These are phyloP conservation scores for Anneissia japonica DNA, from an alignment of 35 echinoderm and acorn worm species.

Conservation along the genomic window DNA sequence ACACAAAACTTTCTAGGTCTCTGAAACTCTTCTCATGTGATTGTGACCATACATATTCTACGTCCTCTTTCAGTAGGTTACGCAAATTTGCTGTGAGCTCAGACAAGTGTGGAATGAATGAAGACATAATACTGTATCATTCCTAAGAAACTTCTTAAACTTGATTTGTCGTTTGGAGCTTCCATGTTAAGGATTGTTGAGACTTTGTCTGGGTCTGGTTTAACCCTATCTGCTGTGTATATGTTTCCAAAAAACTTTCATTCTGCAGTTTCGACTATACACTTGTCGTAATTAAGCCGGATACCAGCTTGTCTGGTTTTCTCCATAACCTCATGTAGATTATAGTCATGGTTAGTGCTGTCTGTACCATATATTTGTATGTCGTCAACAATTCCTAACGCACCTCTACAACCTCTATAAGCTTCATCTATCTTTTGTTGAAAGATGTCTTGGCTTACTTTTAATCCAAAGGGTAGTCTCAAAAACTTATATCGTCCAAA, in stretches of 20 bases:
- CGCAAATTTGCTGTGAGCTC: constrained; percentile 20
- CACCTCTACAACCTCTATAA: neutral
- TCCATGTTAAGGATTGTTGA: too few species aligned
- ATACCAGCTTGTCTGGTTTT: neutral
- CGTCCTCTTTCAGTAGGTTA: constrained; percentile 32
- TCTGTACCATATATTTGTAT: neutral
- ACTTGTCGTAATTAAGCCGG: too few species aligned
- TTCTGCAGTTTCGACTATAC: too few species aligned
- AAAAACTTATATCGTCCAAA: neutral
- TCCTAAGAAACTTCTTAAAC: constrained; percentile 27
- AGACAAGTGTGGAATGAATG: constrained; percentile 55
- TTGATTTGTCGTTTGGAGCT: too few species aligned
- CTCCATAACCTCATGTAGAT: neutral
- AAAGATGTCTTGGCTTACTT: neutral
- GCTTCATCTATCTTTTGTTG: neutral
- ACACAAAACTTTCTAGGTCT: neutral
- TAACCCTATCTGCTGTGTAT: too few species aligned
- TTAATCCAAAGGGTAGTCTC: neutral
- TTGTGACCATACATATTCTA: neutral
- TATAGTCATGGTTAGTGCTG: neutral
- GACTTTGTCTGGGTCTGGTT: too few species aligned
- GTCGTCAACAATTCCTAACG: neutral
- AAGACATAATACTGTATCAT: constrained; percentile 5
- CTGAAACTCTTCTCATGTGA: constrained; percentile 45
- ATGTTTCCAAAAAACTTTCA: too few species aligned